Evolutionary conservation across 2,113 vertebrate genomes (phyloP).

Genomic region (Centropus bengalensis): DNA sequence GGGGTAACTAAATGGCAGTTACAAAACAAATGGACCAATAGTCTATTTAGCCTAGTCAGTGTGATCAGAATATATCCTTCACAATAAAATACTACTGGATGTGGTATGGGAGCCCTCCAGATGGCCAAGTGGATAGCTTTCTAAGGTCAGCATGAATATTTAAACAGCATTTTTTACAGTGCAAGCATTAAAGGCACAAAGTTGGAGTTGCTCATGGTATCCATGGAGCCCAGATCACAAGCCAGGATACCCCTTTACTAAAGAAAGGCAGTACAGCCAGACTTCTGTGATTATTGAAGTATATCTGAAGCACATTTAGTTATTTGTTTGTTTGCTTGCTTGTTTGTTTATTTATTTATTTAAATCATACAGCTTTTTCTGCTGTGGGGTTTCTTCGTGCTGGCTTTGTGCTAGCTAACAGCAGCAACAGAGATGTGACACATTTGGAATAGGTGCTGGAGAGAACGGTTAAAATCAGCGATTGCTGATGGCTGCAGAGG

Average conservation of each 20-base stretch:
- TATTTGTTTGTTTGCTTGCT: neutral
- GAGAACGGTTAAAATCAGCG: neutral
- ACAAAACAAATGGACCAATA: conserved; percentile 58
- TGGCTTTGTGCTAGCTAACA: neutral
- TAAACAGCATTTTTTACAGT: conserved; percentile 70
- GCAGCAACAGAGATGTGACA: neutral
- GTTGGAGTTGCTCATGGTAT: conserved; percentile 59
- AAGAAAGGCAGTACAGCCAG: neutral
- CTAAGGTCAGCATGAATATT: conserved; percentile 73
- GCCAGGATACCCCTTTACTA: conserved; percentile 2
- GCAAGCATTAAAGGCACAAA: conserved; percentile 71
- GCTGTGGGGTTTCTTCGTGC: neutral
- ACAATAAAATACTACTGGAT: conserved; percentile 60
- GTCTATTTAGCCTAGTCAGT: conserved; percentile 49
- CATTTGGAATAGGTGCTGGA: neutral
- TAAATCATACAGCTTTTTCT: neutral
- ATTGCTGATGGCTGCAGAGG: neutral
- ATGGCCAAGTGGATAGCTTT: conserved; percentile 72
- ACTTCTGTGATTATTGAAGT: neutral
- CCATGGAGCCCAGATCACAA: conserved; percentile 48
- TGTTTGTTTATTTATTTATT: neutral
- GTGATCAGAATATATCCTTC: conserved; percentile 62
- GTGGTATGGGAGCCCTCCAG: conserved; percentile 62
- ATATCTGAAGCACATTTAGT: neutral
- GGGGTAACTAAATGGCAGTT: conserved; percentile 56